phyloP scores from a whole-genome alignment of 2,113 vertebrate genomes.

The Bubo scandiacus region DNA sequence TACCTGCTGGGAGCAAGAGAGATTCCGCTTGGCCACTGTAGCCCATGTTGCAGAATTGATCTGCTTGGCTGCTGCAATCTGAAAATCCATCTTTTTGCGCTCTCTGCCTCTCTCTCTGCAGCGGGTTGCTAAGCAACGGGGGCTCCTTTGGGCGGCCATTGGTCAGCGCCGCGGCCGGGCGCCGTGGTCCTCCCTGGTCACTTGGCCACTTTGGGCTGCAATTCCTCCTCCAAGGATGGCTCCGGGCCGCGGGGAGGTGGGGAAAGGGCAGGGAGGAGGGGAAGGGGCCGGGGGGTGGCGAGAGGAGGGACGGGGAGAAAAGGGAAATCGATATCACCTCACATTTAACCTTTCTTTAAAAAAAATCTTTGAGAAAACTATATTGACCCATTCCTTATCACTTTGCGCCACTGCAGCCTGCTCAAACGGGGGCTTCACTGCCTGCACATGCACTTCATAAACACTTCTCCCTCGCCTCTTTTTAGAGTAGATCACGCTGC shows the following conservation, averaged over 20 bases:
- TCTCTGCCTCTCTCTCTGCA: constrained; percentile 63
- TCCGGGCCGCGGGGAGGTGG: constrained; percentile 32
- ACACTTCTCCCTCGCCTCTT: background rate
- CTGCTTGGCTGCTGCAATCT: constrained; percentile 75
- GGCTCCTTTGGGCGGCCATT: constrained; percentile 67
- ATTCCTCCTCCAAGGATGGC: constrained; percentile 69
- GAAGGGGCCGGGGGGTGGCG: background rate
- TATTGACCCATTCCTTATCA: constrained; percentile 81
- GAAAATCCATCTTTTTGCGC: constrained; percentile 69
- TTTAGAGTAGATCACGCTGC: rapidly evolving
- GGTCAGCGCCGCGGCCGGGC: constrained; percentile 37
- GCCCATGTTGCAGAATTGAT: constrained; percentile 82
- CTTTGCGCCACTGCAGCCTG: constrained; percentile 43
- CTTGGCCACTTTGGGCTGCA: constrained; percentile 73
- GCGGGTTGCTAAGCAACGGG: constrained; percentile 79
- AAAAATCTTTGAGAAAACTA: constrained; percentile 62
- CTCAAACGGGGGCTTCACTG: background rate
- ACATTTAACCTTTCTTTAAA: constrained; percentile 69
- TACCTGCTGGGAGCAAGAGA: constrained; percentile 78
- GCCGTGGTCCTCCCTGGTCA: constrained; percentile 73
- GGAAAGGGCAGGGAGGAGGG: constrained; percentile 31
- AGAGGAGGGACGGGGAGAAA: constrained; percentile 20
- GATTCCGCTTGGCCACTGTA: constrained; percentile 71
- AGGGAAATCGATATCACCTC: constrained; percentile 69
- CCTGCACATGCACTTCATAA: background rate